Evolutionary conservation across 2,113 vertebrate genomes (phyloP).

Genomic region (Thoracochromis brauschi): DNA sequence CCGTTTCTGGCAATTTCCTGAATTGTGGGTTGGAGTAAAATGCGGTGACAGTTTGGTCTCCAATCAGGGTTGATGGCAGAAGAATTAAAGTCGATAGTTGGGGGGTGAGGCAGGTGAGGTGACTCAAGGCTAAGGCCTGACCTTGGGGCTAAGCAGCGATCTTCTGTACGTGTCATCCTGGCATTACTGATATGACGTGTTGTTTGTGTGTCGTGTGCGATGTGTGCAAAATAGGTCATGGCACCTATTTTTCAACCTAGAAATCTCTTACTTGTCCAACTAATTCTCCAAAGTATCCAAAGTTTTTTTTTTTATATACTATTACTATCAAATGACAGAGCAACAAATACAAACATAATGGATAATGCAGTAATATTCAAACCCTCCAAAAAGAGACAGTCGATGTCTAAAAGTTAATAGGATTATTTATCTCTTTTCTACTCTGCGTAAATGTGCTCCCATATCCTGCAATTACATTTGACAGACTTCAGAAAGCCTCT

Average conservation of each 20-base stretch:
- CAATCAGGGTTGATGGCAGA: conserved; percentile 21
- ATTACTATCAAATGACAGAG: background rate
- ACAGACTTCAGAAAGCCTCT: conserved; percentile 30
- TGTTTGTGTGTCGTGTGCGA: conserved; percentile 25
- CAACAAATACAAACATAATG: background rate
- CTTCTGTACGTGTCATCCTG: conserved; percentile 21
- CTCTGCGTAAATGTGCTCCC: background rate
- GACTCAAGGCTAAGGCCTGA: conserved; percentile 32
- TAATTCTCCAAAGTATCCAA: background rate
- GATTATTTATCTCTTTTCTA: conserved; percentile 19
- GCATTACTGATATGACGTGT: conserved; percentile 23
- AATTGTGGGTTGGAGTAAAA: conserved; percentile 6
- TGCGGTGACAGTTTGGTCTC: conserved; percentile 18
- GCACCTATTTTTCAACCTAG: conserved; percentile 27
- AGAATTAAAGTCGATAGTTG: conserved; percentile 8
- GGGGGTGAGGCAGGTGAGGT: background rate
- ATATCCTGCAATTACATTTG: conserved; percentile 23
- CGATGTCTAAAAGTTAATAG: background rate
- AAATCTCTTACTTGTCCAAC: background rate
- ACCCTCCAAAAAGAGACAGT: background rate
- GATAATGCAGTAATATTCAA: background rate
- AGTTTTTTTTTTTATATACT: background rate
- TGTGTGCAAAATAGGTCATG: conserved; percentile 10
- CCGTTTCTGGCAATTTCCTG: background rate
- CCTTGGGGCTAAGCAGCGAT: conserved; percentile 36